Evolutionary conservation across 2,797 vertebrate species (phyloP), one percentile per base, ranked within the genome.

Genomic region (Falco novaeseelandiae): DNA sequence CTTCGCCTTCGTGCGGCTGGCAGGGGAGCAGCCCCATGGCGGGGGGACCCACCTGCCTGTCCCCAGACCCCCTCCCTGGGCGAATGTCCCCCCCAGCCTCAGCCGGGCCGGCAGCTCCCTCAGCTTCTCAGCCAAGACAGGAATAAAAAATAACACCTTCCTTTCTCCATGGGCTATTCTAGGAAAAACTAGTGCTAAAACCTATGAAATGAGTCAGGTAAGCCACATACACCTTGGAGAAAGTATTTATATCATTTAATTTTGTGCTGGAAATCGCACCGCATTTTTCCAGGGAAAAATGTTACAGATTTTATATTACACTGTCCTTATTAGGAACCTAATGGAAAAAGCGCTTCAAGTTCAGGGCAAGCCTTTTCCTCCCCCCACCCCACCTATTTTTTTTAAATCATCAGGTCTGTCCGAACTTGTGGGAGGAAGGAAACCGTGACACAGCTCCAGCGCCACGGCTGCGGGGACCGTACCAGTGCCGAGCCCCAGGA

Each of bases 1-100:
- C 87, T 40, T 5, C 1, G 8, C 73, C 79, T 30, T 5, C 0
- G 0, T 0, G 2, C 1, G 3, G 65, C 71, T 9, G 48, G 2
- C 32, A 2, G 63, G 58, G 40, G 40, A 42, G 40, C 40, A 14
- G 25, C 22, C 23, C 5, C 0, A 9, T 2, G 32, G 40, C 54
- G 20, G 5, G 26, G n/a, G 34, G 10, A 59, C 61, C 38, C 10
- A 8, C 81, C 91, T 17, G 81, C 14, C 0, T 4, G 18, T 4
- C 52, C 38, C 34, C 12, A 46, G n/a, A 58, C 2, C 86, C 27
- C 66, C 67, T 6, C n/a, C 63, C 72, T 14, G 36, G 20, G n/a
- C 1, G 25, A 19, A 29, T 4, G 26, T 34, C n/a, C 58, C n/a
- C 21, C 25, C 18, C 20, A 49, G 32, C 22, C 66, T 59, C 32